Conservation (phyloP, 2,888 invertebrate species). For the Lepidocyrtinus sp. region DNA sequence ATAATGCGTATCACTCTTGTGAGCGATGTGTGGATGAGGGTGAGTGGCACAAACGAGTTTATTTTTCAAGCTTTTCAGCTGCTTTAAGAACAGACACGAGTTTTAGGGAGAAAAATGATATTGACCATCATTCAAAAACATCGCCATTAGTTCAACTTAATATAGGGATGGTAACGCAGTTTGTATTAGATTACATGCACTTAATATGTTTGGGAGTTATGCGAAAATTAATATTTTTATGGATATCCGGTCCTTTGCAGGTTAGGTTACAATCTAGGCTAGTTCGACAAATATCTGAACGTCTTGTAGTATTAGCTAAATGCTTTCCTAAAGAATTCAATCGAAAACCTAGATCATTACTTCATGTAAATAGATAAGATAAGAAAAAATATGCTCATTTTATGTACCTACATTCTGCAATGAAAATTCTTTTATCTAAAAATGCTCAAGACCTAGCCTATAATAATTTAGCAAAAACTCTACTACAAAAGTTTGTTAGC, state of each 20-base stretch:
- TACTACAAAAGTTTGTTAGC: conserved; percentile 24
- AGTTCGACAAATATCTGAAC: not conserved
- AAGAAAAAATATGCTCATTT: conserved; percentile 16
- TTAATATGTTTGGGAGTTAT: conserved; percentile 54
- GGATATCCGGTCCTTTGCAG: conserved; percentile 4
- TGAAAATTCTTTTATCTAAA: conserved; percentile 12
- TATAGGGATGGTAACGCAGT: conserved; percentile 41
- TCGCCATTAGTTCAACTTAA: conserved; percentile 34
- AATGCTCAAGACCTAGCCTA: not conserved
- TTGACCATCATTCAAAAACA: conserved; percentile 52
- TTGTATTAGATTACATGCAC: conserved; percentile 58
- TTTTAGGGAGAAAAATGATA: conserved; percentile 34
- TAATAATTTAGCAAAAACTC: not conserved
- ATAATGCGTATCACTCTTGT: conserved; percentile 51
- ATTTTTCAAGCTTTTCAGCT: conserved; percentile 25
- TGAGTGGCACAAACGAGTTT: conserved; percentile 28
- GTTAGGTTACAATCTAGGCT: not conserved
- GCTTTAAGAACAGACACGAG: conserved; percentile 43
- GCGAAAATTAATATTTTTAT: conserved; percentile 35
- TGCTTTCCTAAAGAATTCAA: conserved; percentile 62
- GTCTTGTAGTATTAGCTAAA: not conserved
- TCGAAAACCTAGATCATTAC: conserved; percentile 65
- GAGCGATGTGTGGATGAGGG: conserved; percentile 54
- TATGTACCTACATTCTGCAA: conserved; percentile 16
- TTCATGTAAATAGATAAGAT: conserved; percentile 62